Evolutionary conservation across 2,113 vertebrate genomes (phyloP).

Genomic region (Synchiropus splendidus): DNA sequence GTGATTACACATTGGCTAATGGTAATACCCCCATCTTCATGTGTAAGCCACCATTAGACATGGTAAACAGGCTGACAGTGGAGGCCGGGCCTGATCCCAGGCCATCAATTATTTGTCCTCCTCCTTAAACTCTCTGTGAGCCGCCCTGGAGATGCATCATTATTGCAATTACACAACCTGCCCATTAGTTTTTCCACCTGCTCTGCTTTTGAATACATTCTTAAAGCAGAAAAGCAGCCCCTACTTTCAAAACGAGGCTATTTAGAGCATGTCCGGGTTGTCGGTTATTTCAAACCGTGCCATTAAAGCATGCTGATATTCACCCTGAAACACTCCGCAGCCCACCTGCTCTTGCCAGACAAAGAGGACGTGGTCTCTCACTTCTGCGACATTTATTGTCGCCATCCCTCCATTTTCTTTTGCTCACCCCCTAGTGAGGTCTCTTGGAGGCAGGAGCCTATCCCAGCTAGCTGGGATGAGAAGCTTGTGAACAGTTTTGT

Average conservation of each 20-base stretch:
- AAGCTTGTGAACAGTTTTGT: no score
- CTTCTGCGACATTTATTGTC: no score
- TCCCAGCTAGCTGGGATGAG: no score
- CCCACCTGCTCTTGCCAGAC: no score
- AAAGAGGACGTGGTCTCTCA: no score
- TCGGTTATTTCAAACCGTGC: slow-evolving; percentile 27
- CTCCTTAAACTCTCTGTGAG: slow-evolving; percentile 49
- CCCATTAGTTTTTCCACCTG: slow-evolving; percentile 57
- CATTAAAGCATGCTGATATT: slow-evolving; percentile 20
- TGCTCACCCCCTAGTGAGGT: no score
- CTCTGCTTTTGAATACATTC: slow-evolving; percentile 34
- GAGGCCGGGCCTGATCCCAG: slow-evolving; percentile 56
- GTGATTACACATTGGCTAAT: slow-evolving; percentile 65
- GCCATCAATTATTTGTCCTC: slow-evolving; percentile 63
- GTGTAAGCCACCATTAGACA: slow-evolving; percentile 55
- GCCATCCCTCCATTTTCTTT: no score
- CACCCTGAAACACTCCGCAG: slow-evolving; percentile 3
- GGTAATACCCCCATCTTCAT: slow-evolving; percentile 57
- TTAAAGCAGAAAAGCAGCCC: slow-evolving; percentile 6
- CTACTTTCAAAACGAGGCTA: slow-evolving; percentile 12
- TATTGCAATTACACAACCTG: slow-evolving; percentile 61
- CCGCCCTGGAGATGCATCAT: slow-evolving; percentile 56
- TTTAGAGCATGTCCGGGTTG: slow-evolving; percentile 26
- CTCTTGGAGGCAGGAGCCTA: no score
- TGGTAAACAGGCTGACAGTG: slow-evolving; percentile 59